Base-by-base conservation (phyloP, 2,888 invertebrate species). In the Rhogogaster chlorosoma region DNA sequence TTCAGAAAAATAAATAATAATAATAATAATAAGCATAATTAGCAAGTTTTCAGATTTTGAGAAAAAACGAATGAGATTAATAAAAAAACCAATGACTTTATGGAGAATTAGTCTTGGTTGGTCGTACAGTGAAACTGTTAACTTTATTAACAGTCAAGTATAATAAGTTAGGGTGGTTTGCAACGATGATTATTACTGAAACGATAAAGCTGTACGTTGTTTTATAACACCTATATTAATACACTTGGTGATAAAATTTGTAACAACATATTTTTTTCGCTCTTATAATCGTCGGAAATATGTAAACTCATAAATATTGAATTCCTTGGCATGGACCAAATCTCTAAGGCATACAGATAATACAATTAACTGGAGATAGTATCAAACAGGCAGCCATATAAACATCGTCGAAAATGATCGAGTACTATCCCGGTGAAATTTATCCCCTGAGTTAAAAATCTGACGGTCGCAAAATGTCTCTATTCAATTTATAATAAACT, bases 261-360 rank as follows among this genome's bases (percentile, higher is more conserved):
- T 70, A 70, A 70, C 32, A 70, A 70, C 70, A 36, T 70, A 36
- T 70, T 70, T 70, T 70, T 70, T 70, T n/a, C 36, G 15, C 36
- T 15, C 36, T 70, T 36, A 32, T 36, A 36, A 36, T 70, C 36
- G 32, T 18, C n/a, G 36, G 32, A n/a, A 29, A 67, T 67, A 29
- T 36, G 18, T 70, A 9, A 18, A 36, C 70, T 18, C 70, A n/a
- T 70, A 18, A n/a, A 36, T 70, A 70, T 36, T 32, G 26, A 32
- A 70, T 70, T 29, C 2, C 29, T 70, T 3, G 70, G 70, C 36
- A 9, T 70, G 36, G 70, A 70, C 70, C 2, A 22, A 22, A 61
- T 36, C 70, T 71, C 15, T 36, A n/a, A 38, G 7, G 7, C 36
- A 38, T 36, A 67, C 12, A 36, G 26, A 18, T 36, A 70, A 36